phyloP scores from a whole-genome alignment of 2,797 vertebrate species.

The Pelodytes ibericus region DNA sequence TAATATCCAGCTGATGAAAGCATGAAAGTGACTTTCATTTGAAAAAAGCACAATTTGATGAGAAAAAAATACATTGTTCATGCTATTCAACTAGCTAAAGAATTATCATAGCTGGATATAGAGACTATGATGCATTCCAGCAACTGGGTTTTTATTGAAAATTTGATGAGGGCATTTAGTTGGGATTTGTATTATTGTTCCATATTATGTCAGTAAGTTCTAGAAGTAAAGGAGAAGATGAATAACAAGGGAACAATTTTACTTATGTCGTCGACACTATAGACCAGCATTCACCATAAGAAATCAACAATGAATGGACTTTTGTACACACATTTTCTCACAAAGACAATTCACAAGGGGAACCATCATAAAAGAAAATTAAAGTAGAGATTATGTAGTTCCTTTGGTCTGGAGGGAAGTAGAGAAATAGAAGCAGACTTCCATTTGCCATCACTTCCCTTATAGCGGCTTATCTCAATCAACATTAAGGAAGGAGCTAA shows the following conservation, averaged over 20 bases:
- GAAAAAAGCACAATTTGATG: conserved; percentile 11
- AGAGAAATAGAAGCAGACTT: conserved; percentile 8
- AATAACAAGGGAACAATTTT: conserved; percentile 15
- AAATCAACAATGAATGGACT: conserved; percentile 13
- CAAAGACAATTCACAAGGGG: conserved; percentile 16
- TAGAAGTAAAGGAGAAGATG: conserved; percentile 19
- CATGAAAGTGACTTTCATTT: conserved; percentile 19
- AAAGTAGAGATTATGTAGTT: conserved; percentile 23
- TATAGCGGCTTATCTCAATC: neutral
- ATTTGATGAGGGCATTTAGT: conserved; percentile 30
- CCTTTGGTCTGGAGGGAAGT: neutral
- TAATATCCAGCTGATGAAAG: conserved; percentile 38
- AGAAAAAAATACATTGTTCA: conserved; percentile 23
- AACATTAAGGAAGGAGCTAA: neutral
- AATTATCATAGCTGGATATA: conserved; percentile 39
- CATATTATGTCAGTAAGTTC: conserved; percentile 14
- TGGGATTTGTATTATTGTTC: conserved; percentile 24
- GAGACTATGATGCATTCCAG: conserved; percentile 10
- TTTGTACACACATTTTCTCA: too few species aligned
- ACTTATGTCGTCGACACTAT: conserved; percentile 10
- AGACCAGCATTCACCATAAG: conserved; percentile 3
- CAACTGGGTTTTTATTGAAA: conserved; percentile 16
- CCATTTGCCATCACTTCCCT: neutral
- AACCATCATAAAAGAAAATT: conserved; percentile 33
- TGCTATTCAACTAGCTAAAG: conserved; percentile 13